A percentile compares a stretch with the other conserved stretches of the same genome.
phyloP scores from a whole-genome alignment of 2,888 invertebrate genomes.

The Morpho achilles region DNA sequence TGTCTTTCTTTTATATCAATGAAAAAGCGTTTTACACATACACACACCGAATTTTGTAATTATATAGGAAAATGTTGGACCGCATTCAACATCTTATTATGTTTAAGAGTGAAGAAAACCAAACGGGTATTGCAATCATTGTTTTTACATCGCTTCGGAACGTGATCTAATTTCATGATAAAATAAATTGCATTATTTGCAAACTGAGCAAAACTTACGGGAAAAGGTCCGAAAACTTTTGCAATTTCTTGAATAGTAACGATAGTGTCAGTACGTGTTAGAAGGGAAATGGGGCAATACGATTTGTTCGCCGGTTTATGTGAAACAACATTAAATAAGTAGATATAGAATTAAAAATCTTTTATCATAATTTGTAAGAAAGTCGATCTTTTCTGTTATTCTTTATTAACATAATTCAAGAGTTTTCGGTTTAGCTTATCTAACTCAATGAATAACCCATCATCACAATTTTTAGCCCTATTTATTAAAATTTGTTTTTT shows the following conservation, averaged over 20 bases:
- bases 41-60: too few species aligned
- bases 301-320: constrained; percentile 1
- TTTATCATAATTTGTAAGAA: not conserved
- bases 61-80: too few species aligned
- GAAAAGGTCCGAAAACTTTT: constrained; percentile 17
- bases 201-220: constrained; percentile 16
- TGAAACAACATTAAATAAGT: not conserved
- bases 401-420: too few species aligned
- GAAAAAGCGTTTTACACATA: too few species aligned
- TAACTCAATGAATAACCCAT: too few species aligned
- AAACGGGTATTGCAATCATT: constrained; percentile 8
- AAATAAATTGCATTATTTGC: constrained; percentile 21
- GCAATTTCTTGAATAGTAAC: constrained; percentile 17
- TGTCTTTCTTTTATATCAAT: too few species aligned
- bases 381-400: too few species aligned
- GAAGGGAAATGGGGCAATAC: constrained; percentile 10
- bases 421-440: too few species aligned
- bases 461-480: too few species aligned
- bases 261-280: constrained; percentile 17
- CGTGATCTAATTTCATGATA: constrained; percentile 20
- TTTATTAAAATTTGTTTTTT: too few species aligned
- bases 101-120: too few species aligned
- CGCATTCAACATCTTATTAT: too few species aligned
- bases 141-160: constrained; percentile 2
- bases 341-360: not conserved